A percentile compares a stretch with the other conserved stretches of the same genome.
These are phyloP conservation scores for Plagiodera versicolora DNA, from an alignment of 2,888 invertebrate species.

Conservation along the genomic window DNA sequence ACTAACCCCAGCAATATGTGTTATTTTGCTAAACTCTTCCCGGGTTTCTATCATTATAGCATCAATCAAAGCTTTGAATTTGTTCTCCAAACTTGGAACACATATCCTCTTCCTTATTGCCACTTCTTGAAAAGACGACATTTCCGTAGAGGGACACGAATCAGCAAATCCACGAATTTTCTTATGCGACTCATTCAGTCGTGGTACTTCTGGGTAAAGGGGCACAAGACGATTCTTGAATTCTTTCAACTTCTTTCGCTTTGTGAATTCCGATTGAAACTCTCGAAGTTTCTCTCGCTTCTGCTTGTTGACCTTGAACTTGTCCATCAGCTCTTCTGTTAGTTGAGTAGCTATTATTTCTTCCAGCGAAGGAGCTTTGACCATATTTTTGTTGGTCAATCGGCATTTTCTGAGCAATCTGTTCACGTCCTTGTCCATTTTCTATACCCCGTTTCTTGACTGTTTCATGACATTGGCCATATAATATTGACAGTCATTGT, in stretches of 20 bases:
- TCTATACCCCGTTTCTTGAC: background rate
- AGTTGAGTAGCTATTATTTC: constrained; percentile 42
- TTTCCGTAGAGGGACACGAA: constrained; percentile 62
- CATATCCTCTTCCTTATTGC: constrained; percentile 64
- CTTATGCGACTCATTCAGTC: constrained; percentile 46
- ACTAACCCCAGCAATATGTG: constrained; percentile 64
- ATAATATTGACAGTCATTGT: background rate
- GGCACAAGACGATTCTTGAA: constrained; percentile 42
- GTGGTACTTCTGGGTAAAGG: constrained; percentile 45
- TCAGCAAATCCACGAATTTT: constrained; percentile 62
- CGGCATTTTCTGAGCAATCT: constrained; percentile 29
- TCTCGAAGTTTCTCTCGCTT: constrained; percentile 41
- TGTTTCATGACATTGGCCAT: background rate
- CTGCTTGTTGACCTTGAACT: constrained; percentile 42
- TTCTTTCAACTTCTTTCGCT: constrained; percentile 43
- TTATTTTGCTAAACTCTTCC: constrained; percentile 61
- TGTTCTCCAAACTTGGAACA: constrained; percentile 59
- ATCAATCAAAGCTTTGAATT: constrained; percentile 60
- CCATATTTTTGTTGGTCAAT: constrained; percentile 20
- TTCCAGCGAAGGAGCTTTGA: constrained; percentile 33
- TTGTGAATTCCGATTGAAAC: constrained; percentile 44
- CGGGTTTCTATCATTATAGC: constrained; percentile 61
- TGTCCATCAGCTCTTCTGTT: constrained; percentile 43
- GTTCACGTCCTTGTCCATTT: constrained; percentile 28
- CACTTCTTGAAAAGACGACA: constrained; percentile 64